Percentiles rank a stretch among this genome's conserved stretches.
Evolutionary conservation across 2,113 vertebrate species (phyloP).

Genomic region (Narcine bancroftii): DNA sequence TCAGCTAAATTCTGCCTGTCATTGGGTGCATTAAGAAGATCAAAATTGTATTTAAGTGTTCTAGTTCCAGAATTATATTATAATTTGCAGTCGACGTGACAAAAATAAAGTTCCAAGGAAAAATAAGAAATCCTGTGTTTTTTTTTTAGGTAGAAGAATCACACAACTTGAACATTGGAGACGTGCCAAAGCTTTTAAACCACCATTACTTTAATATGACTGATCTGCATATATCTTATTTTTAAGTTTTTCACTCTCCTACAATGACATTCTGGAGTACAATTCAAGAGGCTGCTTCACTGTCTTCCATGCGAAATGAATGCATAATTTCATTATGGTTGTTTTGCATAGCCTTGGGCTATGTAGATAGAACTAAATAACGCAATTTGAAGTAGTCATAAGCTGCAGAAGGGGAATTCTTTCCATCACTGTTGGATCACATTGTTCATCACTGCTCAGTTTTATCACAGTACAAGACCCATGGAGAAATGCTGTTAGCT

Average conservation of each 20-base stretch:
- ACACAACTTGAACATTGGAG: background rate
- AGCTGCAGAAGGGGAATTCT: conserved; percentile 28
- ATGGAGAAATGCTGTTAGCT: background rate
- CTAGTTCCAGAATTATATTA: background rate
- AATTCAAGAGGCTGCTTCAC: conserved; percentile 2
- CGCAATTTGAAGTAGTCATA: background rate
- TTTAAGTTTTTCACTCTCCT: conserved; percentile 2
- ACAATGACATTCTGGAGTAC: conserved; percentile 28
- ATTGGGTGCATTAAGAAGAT: too few relatives aligned
- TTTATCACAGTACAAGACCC: conserved; percentile 13
- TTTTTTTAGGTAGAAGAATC: background rate
- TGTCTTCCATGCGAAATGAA: conserved; percentile 2
- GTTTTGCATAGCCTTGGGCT: conserved; percentile 25
- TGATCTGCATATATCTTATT: conserved; percentile 21
- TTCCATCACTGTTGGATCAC: background rate
- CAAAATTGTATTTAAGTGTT: background rate
- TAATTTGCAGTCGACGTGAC: background rate
- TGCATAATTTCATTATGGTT: background rate
- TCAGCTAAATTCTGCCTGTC: background rate
- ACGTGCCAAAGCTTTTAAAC: conserved; percentile 11
- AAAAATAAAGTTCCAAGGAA: background rate
- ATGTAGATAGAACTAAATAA: conserved; percentile 32
- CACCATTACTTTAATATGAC: conserved; percentile 7
- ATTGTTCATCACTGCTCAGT: background rate
- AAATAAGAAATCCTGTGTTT: background rate